Base-by-base conservation (phyloP, 2,888 invertebrate genomes). In the Itoplectis maculator region DNA sequence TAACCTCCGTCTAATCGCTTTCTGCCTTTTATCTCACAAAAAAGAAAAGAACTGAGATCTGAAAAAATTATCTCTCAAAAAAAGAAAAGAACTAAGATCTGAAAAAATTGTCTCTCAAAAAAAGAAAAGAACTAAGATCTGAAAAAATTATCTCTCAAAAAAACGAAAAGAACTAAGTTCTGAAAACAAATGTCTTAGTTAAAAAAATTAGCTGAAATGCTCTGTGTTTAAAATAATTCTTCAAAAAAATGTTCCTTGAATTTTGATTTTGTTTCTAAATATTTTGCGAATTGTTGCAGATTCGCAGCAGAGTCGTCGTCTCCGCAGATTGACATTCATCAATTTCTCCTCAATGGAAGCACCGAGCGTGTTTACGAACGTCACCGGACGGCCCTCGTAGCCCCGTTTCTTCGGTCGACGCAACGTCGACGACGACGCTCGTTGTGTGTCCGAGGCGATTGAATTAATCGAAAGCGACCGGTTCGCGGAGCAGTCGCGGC, bases 391-490 rank as follows among this genome's bases (percentile, higher is more conserved):
- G 23, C 45, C n/a, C 63, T 65, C 15, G 49, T 74, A 37, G 63
- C 37, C 20, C 54, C 59, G 35, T 63, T n/a, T n/a, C n/a, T 69
- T 47, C 15, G 40, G 20, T 69, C 63, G 69, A n/a, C 23, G n/a
- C 18, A 59, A 59, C 59, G 35, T 72, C 29, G 59, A 35, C 54
- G 42, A 15, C 63, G 45, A n/a, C 40, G 42, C 45, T 69, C 69
- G 78, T 68, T 77, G 72, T 76, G 76, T 61, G 47, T n/a, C 15
- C 13, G 42, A 51, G n/a, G 45, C 81, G 78, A 78, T 74, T 74
- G 73, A 74, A 78, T 82, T 78, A 74, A 82, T 78, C 65, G 78
- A 82, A 78, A 63, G 78, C 69, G 56, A 82, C 59, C 63, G n/a
- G 77, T 61, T 23, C 66, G 51, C 61, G n/a, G 35, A 74, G 69